Evolutionary conservation across 1,140 invertebrate genomes (phyloP), one percentile per base, ranked within the genome.

Genomic region (Eulimnadia texana): DNA sequence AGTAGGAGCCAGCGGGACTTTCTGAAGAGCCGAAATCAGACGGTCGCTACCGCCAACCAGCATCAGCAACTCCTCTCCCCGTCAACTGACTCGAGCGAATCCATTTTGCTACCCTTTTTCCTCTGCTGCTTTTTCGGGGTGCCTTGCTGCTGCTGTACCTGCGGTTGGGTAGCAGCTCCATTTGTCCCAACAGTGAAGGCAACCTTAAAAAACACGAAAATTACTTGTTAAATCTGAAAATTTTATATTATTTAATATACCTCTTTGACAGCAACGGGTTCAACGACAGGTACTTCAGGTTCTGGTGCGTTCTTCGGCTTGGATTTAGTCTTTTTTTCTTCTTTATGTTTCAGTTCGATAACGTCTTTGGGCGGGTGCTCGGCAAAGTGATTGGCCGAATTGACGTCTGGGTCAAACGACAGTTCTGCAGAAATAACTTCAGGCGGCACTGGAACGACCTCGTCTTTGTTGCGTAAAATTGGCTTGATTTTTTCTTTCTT

Each of bases 331-430:
- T 29, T 29, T 55, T 63, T 63, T 1, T 54, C 59, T 11, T 49
- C 60, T 23, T 56, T 59, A 2, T 20, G 16, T 57, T 76, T 76
- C 57, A 88, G 74, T 73, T 86, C 84, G 65, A 86, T 79, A 65
- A 86, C 84, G 74, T 88, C 86, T 76, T 89, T 89, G 58, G 86
- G 85, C 62, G 82, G 82, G 72, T 80, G 82, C 66, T 82, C 72
- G 66, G 88, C 84, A 74, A 88, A 88, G 73, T 84, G 82, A 78
- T 88, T 89, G 42, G 73, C 66, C 25, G 75, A 74, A 54, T 61
- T 20, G 9, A 57, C 62, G 22, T 60, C 61, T 25, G 68, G 53
- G 53, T 61, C 60, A 19, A 61, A 61, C 9, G 50, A n/a, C 20
- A 28, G 29, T 16, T 50, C 50, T 63, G 76, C 70, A 22, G 64